phyloP scores from a whole-genome alignment of 2,888 invertebrate genomes.

The Chrysolina oricalcia region DNA sequence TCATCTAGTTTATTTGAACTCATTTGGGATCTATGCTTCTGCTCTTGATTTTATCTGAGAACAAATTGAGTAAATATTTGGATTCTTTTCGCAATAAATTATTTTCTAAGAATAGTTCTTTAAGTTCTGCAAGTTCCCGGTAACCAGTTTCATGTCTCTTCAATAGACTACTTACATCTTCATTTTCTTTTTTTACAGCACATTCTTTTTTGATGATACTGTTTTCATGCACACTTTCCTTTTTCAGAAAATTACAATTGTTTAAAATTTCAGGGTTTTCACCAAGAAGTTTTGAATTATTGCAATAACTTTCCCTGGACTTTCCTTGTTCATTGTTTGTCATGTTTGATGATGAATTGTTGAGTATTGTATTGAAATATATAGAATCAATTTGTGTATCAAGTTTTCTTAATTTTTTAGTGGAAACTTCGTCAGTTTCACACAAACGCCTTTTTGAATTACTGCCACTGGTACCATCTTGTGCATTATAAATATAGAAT shows the following conservation, averaged over 20 bases:
- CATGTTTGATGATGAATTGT: not conserved
- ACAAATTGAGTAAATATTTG: conserved; percentile 42
- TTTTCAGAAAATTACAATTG: not conserved
- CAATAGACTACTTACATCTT: conserved; percentile 23
- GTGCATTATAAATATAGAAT: not conserved
- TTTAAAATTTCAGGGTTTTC: not conserved
- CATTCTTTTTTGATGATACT: not conserved
- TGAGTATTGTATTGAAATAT: not conserved
- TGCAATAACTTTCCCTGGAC: not conserved
- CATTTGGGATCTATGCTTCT: not conserved
- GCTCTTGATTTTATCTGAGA: conserved; percentile 8
- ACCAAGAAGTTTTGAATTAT: not conserved
- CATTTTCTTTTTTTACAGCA: not conserved
- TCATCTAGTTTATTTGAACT: not conserved
- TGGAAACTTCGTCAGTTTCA: not conserved
- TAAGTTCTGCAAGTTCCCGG: conserved; percentile 42
- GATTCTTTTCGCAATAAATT: conserved; percentile 44
- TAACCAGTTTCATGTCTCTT: conserved; percentile 37
- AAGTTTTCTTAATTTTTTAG: not conserved
- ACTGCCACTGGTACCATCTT: not conserved
- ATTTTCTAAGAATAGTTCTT: conserved; percentile 42
- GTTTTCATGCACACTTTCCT: not conserved
- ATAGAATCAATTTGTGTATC: not conserved
- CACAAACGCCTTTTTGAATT: not conserved
- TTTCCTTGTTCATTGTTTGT: not conserved